These are phyloP conservation scores for Mormyrops attenuatus DNA, from an alignment of 2,797 vertebrate genomes.

Conservation along the genomic window DNA sequence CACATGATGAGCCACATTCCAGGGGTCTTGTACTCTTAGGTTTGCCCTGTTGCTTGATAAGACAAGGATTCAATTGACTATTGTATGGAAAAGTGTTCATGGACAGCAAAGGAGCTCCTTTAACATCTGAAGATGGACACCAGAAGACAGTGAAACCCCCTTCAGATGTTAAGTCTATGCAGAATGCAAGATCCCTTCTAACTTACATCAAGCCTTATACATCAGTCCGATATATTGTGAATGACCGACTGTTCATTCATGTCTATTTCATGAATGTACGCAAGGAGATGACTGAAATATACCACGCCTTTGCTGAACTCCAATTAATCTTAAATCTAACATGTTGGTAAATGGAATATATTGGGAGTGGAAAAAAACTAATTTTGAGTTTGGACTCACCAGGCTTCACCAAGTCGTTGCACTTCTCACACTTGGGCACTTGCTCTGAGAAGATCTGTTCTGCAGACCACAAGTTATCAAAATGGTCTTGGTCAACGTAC, in stretches of 20 bases:
- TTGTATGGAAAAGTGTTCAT: not conserved
- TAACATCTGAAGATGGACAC: not conserved
- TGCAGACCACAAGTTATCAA: constrained; percentile 37
- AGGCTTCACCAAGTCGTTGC: constrained; percentile 77
- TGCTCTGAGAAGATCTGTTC: constrained; percentile 78
- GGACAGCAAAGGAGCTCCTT: not conserved
- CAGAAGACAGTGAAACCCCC: not conserved
- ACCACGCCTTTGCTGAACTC: not conserved
- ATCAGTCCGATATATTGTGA: not conserved
- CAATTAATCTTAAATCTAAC: not conserved
- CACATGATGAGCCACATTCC: not conserved
- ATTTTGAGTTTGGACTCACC: constrained; percentile 53
- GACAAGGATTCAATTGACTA: not conserved
- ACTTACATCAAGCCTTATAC: not conserved
- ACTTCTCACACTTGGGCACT: constrained; percentile 78
- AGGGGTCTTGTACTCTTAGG: not conserved
- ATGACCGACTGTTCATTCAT: not conserved
- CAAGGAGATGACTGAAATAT: not conserved
- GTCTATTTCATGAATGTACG: not conserved
- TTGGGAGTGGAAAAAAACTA: not conserved
- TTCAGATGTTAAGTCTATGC: not conserved
- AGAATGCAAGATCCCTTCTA: not conserved
- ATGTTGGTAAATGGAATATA: not conserved
- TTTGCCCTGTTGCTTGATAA: not conserved
- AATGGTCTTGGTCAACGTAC: not conserved